Conservation (phyloP, 2,888 invertebrate species). For the Strigamia maritima region DNA sequence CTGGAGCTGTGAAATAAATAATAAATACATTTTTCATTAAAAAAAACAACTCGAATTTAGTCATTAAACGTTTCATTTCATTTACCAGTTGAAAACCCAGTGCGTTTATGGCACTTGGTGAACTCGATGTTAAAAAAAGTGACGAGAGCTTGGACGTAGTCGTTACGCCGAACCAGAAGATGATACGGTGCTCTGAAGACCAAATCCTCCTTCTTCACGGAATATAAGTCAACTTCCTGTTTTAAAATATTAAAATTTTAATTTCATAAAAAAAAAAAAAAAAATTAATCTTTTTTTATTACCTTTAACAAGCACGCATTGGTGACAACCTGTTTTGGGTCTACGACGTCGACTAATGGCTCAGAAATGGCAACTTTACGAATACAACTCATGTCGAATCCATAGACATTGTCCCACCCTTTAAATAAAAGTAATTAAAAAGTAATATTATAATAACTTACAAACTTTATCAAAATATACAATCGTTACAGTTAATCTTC, state of each 20-base stretch:
- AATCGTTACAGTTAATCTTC: constrained; percentile 85
- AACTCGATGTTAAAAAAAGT: constrained; percentile 99
- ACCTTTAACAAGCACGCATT: constrained; percentile 86
- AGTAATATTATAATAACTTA: background rate
- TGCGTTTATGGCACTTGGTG: constrained; percentile 96
- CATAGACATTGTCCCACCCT: constrained; percentile 98
- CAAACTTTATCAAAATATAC: background rate
- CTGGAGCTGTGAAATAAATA: constrained; percentile 75
- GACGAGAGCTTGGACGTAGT: constrained; percentile 95
- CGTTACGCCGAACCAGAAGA: constrained; percentile 66
- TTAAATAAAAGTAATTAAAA: constrained; percentile 42
- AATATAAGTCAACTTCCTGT: constrained; percentile 93
- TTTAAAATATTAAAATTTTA: constrained; percentile 35
- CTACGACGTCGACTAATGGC: constrained; percentile 97
- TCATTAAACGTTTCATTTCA: no score
- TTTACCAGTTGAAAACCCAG: constrained; percentile 86
- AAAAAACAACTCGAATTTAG: no score
- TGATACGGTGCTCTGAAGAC: constrained; percentile 41
- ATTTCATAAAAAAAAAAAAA: background rate
- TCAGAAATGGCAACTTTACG: constrained; percentile 96
- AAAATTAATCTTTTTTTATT: constrained; percentile 41
- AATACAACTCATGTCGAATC: constrained; percentile 99
- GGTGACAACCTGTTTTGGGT: constrained; percentile 96
- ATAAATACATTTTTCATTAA: no score
- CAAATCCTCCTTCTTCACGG: constrained; percentile 75